phyloP scores from a whole-genome alignment of 2,888 invertebrate species.

The Pantelozetes paolii region DNA sequence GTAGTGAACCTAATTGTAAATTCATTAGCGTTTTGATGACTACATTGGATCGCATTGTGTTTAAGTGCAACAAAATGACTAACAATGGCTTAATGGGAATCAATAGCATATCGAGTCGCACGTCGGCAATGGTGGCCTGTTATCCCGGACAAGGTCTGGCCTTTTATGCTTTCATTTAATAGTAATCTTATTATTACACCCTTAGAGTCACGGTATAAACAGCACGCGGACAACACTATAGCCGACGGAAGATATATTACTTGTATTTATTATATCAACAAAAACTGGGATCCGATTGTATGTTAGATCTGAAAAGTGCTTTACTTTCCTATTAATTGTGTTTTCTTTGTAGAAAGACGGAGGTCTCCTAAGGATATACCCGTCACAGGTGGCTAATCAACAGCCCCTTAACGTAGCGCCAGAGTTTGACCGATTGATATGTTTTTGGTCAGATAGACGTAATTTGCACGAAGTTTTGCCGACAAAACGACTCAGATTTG shows the following conservation, averaged over 20 bases:
- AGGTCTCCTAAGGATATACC: slow-evolving; percentile 85
- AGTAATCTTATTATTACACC: background rate
- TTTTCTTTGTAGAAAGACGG: slow-evolving; percentile 59
- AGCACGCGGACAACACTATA: slow-evolving; percentile 97
- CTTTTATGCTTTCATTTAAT: background rate
- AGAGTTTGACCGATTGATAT: slow-evolving; percentile 83
- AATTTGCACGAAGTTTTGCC: slow-evolving; percentile 97
- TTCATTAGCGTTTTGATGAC: slow-evolving; percentile 73
- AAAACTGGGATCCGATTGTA: slow-evolving; percentile 80
- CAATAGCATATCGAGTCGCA: slow-evolving; percentile 45
- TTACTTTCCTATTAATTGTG: background rate
- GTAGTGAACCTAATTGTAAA: slow-evolving; percentile 70
- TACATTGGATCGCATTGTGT: slow-evolving; percentile 45
- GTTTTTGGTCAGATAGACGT: slow-evolving; percentile 95
- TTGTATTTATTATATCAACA: slow-evolving; percentile 94
- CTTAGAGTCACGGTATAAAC: slow-evolving; percentile 71
- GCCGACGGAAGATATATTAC: slow-evolving; percentile 94
- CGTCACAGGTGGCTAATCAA: slow-evolving; percentile 73
- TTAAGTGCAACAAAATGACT: slow-evolving; percentile 44
- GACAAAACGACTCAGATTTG: slow-evolving; percentile 80
- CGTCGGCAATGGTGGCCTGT: slow-evolving; percentile 83
- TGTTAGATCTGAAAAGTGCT: background rate
- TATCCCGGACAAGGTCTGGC: slow-evolving; percentile 85
- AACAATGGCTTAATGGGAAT: slow-evolving; percentile 47
- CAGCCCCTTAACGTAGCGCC: slow-evolving; percentile 82